Evolutionary conservation across 1,140 invertebrate genomes (phyloP), one percentile per base, ranked within the genome.

Genomic region (Bombyx mori): DNA sequence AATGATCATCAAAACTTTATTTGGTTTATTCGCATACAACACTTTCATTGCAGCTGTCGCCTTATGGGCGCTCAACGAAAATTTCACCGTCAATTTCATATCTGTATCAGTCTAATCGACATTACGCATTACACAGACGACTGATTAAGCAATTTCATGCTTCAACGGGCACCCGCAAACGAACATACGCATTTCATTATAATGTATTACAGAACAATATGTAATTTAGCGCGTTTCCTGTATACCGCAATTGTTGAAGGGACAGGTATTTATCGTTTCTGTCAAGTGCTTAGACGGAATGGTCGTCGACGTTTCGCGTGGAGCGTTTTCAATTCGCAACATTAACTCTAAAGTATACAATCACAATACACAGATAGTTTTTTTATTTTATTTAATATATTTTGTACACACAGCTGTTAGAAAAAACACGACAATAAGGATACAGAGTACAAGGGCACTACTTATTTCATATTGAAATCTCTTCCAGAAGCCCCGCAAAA

Each of bases 81-180:
- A 71, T 70, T 72, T 72, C 64, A 62, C 65, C 64, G 65, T 75
- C 75, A 63, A 80, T 79, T 80, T 77, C 66, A 82, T 74, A 73
- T 67, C 66, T 67, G 69, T 77, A 80, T 70, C 70, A 61, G 52
- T 56, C 82, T 81, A 86, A 86, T 84, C 79, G 78, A 77, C 72
- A 57, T 65, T 58, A 62, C 60, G 73, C 65, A 70, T 73, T 74
- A 68, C 66, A 81, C 81, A 84, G 77, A 65, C 74, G 81, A 86
- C 65, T 82, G 83, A 80, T 79, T 82, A 75, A 78, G 75, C 83
- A 80, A 84, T 86, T 86, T 79, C 65, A 51, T 73, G 81, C 73
- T 73, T 66, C 78, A 75, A 54, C 71, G 73, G 71, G 69, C 69
- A 65, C 56, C 56, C 53, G 60, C 66, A 62, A 62, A 66, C 69